Base-by-base conservation (phyloP, 2,797 vertebrate genomes). In the Danio jaintianensis region DNA sequence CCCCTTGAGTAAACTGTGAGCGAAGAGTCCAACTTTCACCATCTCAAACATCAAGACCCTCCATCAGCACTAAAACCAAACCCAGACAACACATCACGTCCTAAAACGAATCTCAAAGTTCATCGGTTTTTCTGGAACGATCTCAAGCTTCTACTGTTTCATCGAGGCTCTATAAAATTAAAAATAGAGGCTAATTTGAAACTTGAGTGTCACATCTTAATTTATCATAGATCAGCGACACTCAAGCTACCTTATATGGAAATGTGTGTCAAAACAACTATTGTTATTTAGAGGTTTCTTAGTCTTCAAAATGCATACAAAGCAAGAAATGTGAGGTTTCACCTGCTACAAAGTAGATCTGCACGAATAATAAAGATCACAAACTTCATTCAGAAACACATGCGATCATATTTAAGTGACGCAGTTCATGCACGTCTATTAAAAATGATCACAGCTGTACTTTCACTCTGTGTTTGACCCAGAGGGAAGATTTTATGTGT, bases 1-100 rank as follows among this genome's bases (percentile, higher is more conserved):
- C 18, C 52, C 5, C 59, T 66, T 45, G 22, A 74, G 62, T 73
- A 68, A 79, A 68, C 76, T 42, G 69, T 78, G 68, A 64, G 52
- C 0, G 18, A 66, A 6, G 61, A 43, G 52, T 66, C 62, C 7
- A 67, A 11, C n/a, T 7, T 55, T 20, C 48, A 53, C 20, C 8
- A 63, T 42, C 73, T 76, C 61, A 53, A 29, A 53, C 11, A 52
- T 22, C 2, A 47, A 45, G 10, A 18, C 56, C 38, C 50, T 47
- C 53, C 38, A 38, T 47, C 15, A 38, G 20, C 43, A 5, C 29
- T 48, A 70, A 62, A 62, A 50, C 56, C 15, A 20, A n/a, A 50
- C n/a, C 20, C 55, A 29, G 55, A 45, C 20, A 76, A 53, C 38
- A 55, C 6, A 1, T 11, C 53, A 59, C 6, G 11, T 13, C 43